Percentiles rank a stretch among this genome's conserved stretches.
Evolutionary conservation across 30 jellyfish, hydroid and myxozoan genomes (phyloP).

Genomic region (Pelagia noctiluca): DNA sequence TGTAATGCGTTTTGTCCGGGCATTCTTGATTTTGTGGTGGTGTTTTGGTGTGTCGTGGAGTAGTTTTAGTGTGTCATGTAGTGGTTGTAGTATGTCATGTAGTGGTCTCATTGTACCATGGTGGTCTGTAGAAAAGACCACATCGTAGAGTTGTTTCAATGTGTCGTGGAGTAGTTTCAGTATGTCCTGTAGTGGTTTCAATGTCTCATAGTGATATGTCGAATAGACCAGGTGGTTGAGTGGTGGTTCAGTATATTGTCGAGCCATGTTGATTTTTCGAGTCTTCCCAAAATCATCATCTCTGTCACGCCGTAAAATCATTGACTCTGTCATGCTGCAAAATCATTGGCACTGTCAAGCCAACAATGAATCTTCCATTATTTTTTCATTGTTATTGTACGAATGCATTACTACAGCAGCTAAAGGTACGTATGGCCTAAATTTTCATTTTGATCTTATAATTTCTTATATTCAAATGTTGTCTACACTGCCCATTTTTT

Average conservation of each 20-base stretch:
- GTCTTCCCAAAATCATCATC: not conserved
- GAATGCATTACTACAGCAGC: constrained; percentile 6
- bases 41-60: constrained; percentile 8
- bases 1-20: not conserved
- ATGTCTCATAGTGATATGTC: not conserved
- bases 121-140: constrained; percentile 6
- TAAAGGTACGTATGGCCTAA: constrained; percentile 5
- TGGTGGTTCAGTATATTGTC: not conserved
- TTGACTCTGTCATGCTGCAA: not conserved
- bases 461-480: not conserved
- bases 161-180: constrained; percentile 5
- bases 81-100: not conserved
- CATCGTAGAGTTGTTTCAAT: constrained; percentile 3
- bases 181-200: constrained; percentile 1
- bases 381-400: not conserved
- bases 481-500: constrained; percentile 5
- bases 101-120: constrained; percentile 2
- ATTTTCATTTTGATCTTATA: not conserved
- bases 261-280: not conserved
- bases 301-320: constrained; percentile 4
- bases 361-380: not conserved
- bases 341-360: constrained; percentile 1
- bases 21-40: constrained; percentile 2
- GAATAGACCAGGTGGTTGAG: constrained; percentile 4
- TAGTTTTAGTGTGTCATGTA: not conserved